These are phyloP conservation scores for Himalopsyche tibetana DNA, from an alignment of 2,888 invertebrate genomes.

Conservation along the genomic window DNA sequence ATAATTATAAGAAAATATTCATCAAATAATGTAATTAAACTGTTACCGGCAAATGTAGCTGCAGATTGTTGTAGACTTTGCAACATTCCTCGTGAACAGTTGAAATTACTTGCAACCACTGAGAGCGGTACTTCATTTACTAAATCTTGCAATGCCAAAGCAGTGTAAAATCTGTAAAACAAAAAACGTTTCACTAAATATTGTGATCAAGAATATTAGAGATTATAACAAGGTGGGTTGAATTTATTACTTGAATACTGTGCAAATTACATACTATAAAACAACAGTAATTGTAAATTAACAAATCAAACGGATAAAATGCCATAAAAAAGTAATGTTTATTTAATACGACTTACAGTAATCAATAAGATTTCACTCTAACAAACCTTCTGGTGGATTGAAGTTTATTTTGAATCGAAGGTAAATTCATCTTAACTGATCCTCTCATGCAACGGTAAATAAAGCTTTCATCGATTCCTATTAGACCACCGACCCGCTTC, in stretches of 20 bases:
- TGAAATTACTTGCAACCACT: constrained; percentile 89
- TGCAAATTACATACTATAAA: too few relatives aligned
- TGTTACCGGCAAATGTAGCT: constrained; percentile 92
- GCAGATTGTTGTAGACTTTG: constrained; percentile 97
- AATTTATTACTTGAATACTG: too few relatives aligned
- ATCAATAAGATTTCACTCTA: background rate
- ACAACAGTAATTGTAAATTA: too few relatives aligned
- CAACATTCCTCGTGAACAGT: constrained; percentile 91
- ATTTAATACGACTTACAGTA: background rate
- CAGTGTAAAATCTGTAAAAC: constrained; percentile 86
- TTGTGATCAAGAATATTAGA: too few relatives aligned
- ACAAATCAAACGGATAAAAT: too few relatives aligned
- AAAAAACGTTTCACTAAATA: background rate
- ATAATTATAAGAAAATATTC: background rate
- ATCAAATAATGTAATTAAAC: background rate
- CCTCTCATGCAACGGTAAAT: constrained; percentile 87
- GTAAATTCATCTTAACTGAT: constrained; percentile 77
- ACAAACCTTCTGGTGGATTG: constrained; percentile 81
- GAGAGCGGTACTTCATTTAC: constrained; percentile 92
- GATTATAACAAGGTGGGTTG: too few relatives aligned
- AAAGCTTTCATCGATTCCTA: constrained; percentile 92
- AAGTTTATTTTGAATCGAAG: constrained; percentile 73
- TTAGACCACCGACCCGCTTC: constrained; percentile 90
- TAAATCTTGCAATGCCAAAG: constrained; percentile 93
- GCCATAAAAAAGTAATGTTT: too few relatives aligned